Conservation (phyloP, 2,797 vertebrate species). For the Danio aesculapii region DNA sequence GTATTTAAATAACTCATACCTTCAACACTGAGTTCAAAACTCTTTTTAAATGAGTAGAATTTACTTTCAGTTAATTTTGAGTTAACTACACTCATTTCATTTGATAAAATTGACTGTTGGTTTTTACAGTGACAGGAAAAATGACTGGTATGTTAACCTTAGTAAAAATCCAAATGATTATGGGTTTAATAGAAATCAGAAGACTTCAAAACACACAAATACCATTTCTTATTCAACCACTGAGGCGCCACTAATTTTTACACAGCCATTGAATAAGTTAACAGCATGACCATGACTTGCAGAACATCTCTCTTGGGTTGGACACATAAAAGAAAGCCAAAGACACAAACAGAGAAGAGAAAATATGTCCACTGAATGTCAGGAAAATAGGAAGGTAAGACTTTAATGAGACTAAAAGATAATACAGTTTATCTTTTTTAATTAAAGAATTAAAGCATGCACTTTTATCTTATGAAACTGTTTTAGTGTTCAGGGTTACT, state of each 20-base stretch:
- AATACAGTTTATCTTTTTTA: neutral
- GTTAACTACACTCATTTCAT: no score
- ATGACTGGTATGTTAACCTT: neutral
- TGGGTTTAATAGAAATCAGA: neutral
- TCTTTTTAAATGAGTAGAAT: no score
- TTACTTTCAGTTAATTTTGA: no score
- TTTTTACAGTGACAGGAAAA: neutral
- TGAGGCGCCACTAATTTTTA: neutral
- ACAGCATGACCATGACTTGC: slow-evolving; percentile 35
- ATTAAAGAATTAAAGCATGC: neutral
- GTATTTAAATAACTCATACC: no score
- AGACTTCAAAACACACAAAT: neutral
- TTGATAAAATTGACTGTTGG: no score
- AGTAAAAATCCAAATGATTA: neutral
- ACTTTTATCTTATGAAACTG: neutral
- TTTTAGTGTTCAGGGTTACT: neutral
- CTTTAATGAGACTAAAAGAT: no score
- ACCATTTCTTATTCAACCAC: neutral
- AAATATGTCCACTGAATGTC: neutral
- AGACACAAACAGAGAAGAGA: neutral
- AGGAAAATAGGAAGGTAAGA: neutral
- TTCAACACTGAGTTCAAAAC: no score
- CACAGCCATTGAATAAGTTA: neutral
- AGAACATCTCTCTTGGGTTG: slow-evolving; percentile 1
- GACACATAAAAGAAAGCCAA: slow-evolving; percentile 15